Evolutionary conservation across 2,888 invertebrate species (phyloP), one percentile per base, ranked within the genome.

Genomic region (Anticlea derivata): DNA sequence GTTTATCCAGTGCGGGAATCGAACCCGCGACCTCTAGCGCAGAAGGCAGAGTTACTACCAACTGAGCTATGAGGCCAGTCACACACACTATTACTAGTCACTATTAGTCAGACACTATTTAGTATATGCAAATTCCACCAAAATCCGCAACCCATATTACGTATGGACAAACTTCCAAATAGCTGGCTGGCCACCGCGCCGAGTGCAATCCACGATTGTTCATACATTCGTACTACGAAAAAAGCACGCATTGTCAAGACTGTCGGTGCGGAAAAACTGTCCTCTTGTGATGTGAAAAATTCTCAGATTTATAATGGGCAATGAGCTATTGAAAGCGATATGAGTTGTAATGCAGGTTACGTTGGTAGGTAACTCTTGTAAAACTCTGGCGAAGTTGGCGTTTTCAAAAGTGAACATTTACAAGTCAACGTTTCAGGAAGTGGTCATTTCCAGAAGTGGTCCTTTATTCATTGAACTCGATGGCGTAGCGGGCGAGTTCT

Each of bases 181-280:
- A 20, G 8, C 10, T 11, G 7, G 12, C 23, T 8, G 7, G 10
- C n/a, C n/a, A n/a, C n/a, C n/a, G n/a, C n/a, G n/a, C n/a, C 24
- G 5, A 40, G 22, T 46, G 11, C 17, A 27, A 34, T 34, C 12
- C 10, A 12, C 37, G 41, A 51, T 51, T 51, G 51, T 52, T 52
- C 31, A 24, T 12, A 10, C 35, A 30, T 31, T 3, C 17, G 2
- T 17, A 46, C 17, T 29, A 22, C 10, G 7, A 6, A 50, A 59
- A 61, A 61, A 59, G 53, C 38, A 34, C 34, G 37, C 59, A 61
- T 61, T 61, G 59, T 61, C 57, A 40, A 45, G 37, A 20, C 17
- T 27, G n/a, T 30, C 30, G 8, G 12, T 30, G 37, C 43, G 52
- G 56, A 59, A 59, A 50, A 41, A 50, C 46, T 31, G 31, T 27